A percentile compares a stretch with the other conserved stretches of the same genome.
Evolutionary conservation across 2,113 vertebrate species (phyloP).

Genomic region (Opisthocomus hoazin): DNA sequence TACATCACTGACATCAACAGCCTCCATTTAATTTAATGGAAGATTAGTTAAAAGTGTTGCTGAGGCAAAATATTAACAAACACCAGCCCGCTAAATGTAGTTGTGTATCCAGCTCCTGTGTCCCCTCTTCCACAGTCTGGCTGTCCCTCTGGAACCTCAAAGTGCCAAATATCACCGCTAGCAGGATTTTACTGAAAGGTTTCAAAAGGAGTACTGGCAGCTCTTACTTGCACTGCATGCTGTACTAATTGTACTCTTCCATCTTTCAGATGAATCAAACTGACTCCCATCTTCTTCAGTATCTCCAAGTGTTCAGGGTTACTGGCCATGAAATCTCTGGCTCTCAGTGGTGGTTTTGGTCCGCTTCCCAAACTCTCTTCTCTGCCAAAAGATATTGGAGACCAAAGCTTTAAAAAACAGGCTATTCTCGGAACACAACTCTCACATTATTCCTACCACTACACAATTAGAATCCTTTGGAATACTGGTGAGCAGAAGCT

Average conservation of each 20-base stretch:
- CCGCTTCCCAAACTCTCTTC: constrained; percentile 79
- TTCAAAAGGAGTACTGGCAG: background rate
- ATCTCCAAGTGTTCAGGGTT: constrained; percentile 97
- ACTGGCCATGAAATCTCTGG: constrained; percentile 98
- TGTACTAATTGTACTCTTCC: constrained; percentile 96
- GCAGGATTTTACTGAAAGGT: background rate
- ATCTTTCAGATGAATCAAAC: constrained; percentile 96
- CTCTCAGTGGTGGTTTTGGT: constrained; percentile 88
- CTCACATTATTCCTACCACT: background rate
- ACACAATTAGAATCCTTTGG: background rate
- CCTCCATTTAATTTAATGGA: background rate
- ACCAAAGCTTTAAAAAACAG: background rate
- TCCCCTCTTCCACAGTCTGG: background rate
- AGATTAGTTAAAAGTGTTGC: background rate
- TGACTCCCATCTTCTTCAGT: constrained; percentile 97
- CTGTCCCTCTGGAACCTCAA: background rate
- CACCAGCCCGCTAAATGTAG: background rate
- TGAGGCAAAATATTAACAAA: background rate
- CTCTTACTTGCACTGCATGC: constrained; percentile 91
- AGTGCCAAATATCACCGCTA: background rate
- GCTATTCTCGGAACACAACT: background rate
- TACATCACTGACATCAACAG: background rate
- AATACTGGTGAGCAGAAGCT: background rate
- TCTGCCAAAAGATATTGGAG: constrained; percentile 64
- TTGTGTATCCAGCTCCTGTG: background rate